Base-by-base conservation (phyloP, 2,888 invertebrate species). In the Cecidostiba fungosa region DNA sequence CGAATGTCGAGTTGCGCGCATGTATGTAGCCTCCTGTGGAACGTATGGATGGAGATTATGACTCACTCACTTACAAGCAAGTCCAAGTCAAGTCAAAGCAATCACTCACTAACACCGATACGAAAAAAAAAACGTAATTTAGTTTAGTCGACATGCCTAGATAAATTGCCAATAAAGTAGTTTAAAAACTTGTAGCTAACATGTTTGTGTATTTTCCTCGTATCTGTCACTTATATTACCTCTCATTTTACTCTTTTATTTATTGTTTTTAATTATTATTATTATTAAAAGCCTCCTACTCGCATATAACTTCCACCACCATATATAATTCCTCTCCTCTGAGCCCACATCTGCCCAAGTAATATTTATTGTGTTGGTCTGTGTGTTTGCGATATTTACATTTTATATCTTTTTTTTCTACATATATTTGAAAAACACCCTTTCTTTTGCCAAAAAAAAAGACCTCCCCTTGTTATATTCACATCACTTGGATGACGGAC, bases 101-200 rank as follows among this genome's bases (percentile, higher is more conserved):
- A 88, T 88, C 89, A 89, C 89, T 90, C 89, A 90, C 90, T 89
- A 91, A 90, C 90, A 90, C 90, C 89, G 90, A 91, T 91, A 90
- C 90, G 90, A 88, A 74, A 83, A 80, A 80, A 85, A 90, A 89
- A 92, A 91, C 91, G 91, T 92, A 92, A 91, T 90, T 90, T 92
- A 93, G 92, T 92, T 93, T 93, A 93, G 93, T 92, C 89, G 90
- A 87, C 85, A 92, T 93, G 93, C 93, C 91, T 93, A 93, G 93
- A 92, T 89, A 91, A 92, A 92, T 92, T 93, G 93, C 93, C 93
- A 93, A 93, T 93, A 93, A 93, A 93, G 93, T 93, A 93, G 93
- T 92, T 90, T 90, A 91, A 92, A 93, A 93, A 93, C 92, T 93
- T 91, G 93, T 93, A 93, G 93, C 92, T 93, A 93, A 93, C 93